phyloP scores from a whole-genome alignment of 2,888 invertebrate genomes.

The Lepas anatifera region DNA sequence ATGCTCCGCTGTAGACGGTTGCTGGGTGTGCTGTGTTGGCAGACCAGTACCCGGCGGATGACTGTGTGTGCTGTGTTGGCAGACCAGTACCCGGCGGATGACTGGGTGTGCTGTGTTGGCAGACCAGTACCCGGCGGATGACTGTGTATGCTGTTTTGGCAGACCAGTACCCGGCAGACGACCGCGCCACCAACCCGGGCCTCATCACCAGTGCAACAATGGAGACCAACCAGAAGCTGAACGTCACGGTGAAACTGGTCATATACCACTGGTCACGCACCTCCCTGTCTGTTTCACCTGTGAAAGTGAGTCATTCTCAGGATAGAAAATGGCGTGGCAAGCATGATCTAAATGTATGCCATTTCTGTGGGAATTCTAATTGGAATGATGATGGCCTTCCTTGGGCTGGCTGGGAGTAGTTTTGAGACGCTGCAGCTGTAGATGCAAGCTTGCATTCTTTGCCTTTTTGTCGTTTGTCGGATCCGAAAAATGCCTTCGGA shows the following conservation, averaged over 20 bases:
- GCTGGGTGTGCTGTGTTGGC: too few species aligned
- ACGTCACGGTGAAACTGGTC: constrained; percentile 78
- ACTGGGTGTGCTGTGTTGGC: neutral
- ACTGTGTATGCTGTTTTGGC: constrained; percentile 21
- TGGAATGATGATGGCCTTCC: too few species aligned
- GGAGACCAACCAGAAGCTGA: constrained; percentile 59
- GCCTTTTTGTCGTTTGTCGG: too few species aligned
- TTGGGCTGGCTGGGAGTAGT: too few species aligned
- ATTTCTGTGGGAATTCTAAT: too few species aligned
- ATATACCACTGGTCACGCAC: constrained; percentile 43
- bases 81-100: neutral
- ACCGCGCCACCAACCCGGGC: constrained; percentile 70
- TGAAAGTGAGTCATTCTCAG: constrained; percentile 53
- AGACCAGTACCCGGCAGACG: constrained; percentile 60
- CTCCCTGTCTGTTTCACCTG: constrained; percentile 77
- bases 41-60: neutral
- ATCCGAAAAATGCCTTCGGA: too few species aligned
- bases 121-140: neutral
- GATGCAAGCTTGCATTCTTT: too few species aligned
- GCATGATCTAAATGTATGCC: neutral
- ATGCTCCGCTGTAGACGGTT: too few species aligned
- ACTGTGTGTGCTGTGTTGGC: too few species aligned
- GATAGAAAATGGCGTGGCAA: too few species aligned
- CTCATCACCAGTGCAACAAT: constrained; percentile 78
- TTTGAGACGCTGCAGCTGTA: too few species aligned